Base-by-base conservation (phyloP, 1,140 invertebrate genomes). In the Drosophila trapezifrons region DNA sequence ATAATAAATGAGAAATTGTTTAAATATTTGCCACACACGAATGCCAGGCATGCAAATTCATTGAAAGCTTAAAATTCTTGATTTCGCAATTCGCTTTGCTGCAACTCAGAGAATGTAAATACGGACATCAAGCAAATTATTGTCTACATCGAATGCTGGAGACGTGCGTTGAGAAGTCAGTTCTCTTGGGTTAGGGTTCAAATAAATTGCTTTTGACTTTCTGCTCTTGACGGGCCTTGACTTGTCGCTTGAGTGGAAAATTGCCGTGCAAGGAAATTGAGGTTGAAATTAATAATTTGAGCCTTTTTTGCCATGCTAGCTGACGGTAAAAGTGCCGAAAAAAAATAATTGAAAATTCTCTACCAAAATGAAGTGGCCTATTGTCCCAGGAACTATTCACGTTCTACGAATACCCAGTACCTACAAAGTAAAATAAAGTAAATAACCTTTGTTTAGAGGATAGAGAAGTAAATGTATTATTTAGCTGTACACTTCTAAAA, bases 211-310 rank as follows among this genome's bases (percentile, higher is more conserved):
- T 78, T 79, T 86, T 82, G 64, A 72, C 52, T 64, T 25, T 43
- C 29, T 10, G 18, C 5, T 60, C 51, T 43, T 46, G 29, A 38
- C 29, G 71, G 18, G 60, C 55, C 59, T 64, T 76, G 64, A 71
- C 80, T 87, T 89, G 83, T 89, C 84, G 83, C 83, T 87, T 83
- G 58, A 87, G 79, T 76, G 76, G 67, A 87, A 87, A 86, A 86
- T 86, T 87, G 72, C 57, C 22, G 12, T 25, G 38, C 37, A 25
- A 69, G 67, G 43, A 71, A 71, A 71, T 71, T 47, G 67, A 71
- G 42, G 35, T 58, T 57, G 64, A 71, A 71, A 71, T 71, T 71
- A 58, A 58, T 71, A 57, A 71, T 49, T 65, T 27, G 13, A 52
- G 65, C 47, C 46, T 42, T 29, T 59, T 72, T 40, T 52, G 38